Evolutionary conservation across 2,113 vertebrate species (phyloP), one percentile per base, ranked within the genome.

Genomic region (Nansenia antarctica): DNA sequence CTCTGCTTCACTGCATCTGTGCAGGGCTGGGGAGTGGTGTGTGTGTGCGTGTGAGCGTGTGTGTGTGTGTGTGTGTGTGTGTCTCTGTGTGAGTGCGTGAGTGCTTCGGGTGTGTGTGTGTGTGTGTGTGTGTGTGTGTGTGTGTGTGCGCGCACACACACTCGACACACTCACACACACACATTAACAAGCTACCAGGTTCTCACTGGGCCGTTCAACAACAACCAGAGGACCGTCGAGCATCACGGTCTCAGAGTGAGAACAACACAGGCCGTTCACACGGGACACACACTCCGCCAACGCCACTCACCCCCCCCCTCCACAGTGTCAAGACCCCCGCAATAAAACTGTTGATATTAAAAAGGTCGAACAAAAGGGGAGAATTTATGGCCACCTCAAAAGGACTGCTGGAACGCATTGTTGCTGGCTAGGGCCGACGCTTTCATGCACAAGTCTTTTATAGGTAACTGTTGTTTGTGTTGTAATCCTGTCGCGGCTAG

Each of bases 281-380:
- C 7, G n/a, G n/a, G n/a, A 53, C n/a, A 26, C 42, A 53, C 29
- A 37, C 27, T 58, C 27, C 4, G 26, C 70, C 63, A 66, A 60
- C 20, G 61, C 67, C 76, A 62, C 73, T 73, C 72, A 69, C 49
- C 22, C 57, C 27, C 47, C 62, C 60, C 2, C 1, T 15, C 68
- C 30, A 71, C 74, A 72, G 67, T 47, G 77, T 74, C 77, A 69
- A 34, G 80, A 72, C 62, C 22, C n/a, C 45, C 1, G 52, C 73
- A 76, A 74, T 86, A 83, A 86, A 85, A 76, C 72, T 67, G 72
- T 72, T n/a, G 60, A 82, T 79, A 81, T 83, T 69, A 74, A 77
- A 57, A 77, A 60, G 81, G 42, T 3, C 1, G 42, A 57, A 57
- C 24, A 15, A 30, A 57, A 11, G 54, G n/a, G 1, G n/a, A 49